Evolutionary conservation across 2,888 invertebrate genomes (phyloP).

Genomic region (Siphonodentalium dalli): DNA sequence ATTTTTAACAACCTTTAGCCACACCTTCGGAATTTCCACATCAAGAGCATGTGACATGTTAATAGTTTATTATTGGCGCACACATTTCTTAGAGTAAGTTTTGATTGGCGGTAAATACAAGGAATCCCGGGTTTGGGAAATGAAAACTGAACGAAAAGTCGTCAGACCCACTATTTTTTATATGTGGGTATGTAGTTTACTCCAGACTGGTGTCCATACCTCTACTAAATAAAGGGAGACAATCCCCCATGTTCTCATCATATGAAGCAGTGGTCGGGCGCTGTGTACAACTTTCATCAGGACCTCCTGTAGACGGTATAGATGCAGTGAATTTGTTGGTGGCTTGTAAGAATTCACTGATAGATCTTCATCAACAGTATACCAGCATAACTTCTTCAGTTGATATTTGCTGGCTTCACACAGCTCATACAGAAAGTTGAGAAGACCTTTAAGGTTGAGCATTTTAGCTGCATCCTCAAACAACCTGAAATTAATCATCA

Average conservation of each 20-base stretch:
- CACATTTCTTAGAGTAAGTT: too few relatives aligned
- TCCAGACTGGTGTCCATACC: constrained; percentile 66
- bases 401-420: constrained; percentile 87
- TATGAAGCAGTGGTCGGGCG: constrained; percentile 86
- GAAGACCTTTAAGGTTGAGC: constrained; percentile 83
- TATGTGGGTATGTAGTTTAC: neutral
- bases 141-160: too few relatives aligned
- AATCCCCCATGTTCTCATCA: constrained; percentile 90
- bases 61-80: too few relatives aligned
- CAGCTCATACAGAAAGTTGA: constrained; percentile 81
- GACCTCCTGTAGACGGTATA: constrained; percentile 87
- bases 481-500: constrained; percentile 68
- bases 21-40: too few relatives aligned
- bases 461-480: constrained; percentile 89
- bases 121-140: too few relatives aligned
- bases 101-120: too few relatives aligned
- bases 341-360: constrained; percentile 30
- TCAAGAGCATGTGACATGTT: too few relatives aligned
- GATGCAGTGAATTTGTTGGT: constrained; percentile 67
- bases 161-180: neutral
- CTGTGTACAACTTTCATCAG: constrained; percentile 86
- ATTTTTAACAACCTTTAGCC: too few relatives aligned
- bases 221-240: constrained; percentile 94
- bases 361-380: constrained; percentile 36
- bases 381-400: constrained; percentile 66